Conservation (phyloP, 2,888 invertebrate genomes). For the Germaria angustata region DNA sequence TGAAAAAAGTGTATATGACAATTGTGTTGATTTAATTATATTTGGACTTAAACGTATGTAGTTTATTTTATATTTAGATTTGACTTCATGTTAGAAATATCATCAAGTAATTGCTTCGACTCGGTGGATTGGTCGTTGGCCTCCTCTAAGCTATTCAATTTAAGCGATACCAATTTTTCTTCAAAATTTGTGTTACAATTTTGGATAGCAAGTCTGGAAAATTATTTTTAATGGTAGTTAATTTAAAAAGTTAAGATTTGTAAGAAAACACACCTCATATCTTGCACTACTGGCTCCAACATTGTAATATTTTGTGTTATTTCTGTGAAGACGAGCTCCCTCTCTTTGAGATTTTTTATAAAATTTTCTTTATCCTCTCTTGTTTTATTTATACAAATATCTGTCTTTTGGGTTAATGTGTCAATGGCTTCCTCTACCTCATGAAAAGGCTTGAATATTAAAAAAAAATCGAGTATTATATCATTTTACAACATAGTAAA, state of each 20-base stretch:
- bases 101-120: slow-evolving; percentile 21
- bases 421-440: slow-evolving; percentile 31
- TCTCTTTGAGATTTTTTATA: background rate
- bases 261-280: slow-evolving; percentile 27
- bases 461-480: background rate
- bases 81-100: slow-evolving; percentile 35
- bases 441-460: slow-evolving; percentile 31
- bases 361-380: background rate
- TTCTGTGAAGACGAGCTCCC: background rate
- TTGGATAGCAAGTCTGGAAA: slow-evolving; percentile 14
- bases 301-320: background rate
- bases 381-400: background rate
- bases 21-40: too few relatives aligned
- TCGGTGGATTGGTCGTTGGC: slow-evolving; percentile 12
- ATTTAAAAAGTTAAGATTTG: background rate
- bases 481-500: too few relatives aligned
- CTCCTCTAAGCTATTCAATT: background rate
- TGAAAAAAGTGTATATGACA: too few relatives aligned
- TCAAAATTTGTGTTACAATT: background rate
- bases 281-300: slow-evolving; percentile 26
- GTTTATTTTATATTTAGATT: background rate
- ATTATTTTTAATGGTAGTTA: background rate
- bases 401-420: background rate
- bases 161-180: slow-evolving; percentile 5
- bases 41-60: too few relatives aligned